These are phyloP conservation scores for Metallyticus violacea DNA, from an alignment of 2,888 invertebrate species.

Conservation along the genomic window DNA sequence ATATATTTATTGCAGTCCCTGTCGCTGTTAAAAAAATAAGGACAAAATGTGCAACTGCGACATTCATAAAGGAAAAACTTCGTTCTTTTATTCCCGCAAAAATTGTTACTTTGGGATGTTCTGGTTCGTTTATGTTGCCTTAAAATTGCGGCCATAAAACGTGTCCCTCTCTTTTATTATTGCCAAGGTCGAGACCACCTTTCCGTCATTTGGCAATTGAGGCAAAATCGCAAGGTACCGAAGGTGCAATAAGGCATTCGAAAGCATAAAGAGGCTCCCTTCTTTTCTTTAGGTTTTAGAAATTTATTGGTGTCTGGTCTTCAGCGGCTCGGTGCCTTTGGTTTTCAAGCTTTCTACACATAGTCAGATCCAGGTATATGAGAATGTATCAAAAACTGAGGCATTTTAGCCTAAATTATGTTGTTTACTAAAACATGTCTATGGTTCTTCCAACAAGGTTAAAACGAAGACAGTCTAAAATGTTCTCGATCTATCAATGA, in stretches of 20 bases:
- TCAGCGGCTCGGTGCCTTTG: not conserved
- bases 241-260: not conserved
- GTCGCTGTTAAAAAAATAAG: not conserved
- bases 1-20: not conserved
- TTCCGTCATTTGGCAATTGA: not conserved
- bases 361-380: not conserved
- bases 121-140: not conserved
- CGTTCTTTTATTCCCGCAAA: not conserved
- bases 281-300: not conserved
- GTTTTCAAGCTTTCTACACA: not conserved
- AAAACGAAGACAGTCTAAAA: too few relatives aligned
- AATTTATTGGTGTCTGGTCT: not conserved
- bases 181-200: not conserved
- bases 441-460: too few relatives aligned
- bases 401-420: too few relatives aligned
- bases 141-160: not conserved
- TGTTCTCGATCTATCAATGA: too few relatives aligned
- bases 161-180: not conserved
- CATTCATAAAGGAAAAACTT: not conserved
- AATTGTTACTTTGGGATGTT: not conserved
- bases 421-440: too few relatives aligned
- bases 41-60: not conserved
- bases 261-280: too few relatives aligned
- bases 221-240: too few relatives aligned
- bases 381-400: too few relatives aligned